Evolutionary conservation across 2,113 vertebrate genomes (phyloP).

Genomic region (Apodemus speciosus): DNA sequence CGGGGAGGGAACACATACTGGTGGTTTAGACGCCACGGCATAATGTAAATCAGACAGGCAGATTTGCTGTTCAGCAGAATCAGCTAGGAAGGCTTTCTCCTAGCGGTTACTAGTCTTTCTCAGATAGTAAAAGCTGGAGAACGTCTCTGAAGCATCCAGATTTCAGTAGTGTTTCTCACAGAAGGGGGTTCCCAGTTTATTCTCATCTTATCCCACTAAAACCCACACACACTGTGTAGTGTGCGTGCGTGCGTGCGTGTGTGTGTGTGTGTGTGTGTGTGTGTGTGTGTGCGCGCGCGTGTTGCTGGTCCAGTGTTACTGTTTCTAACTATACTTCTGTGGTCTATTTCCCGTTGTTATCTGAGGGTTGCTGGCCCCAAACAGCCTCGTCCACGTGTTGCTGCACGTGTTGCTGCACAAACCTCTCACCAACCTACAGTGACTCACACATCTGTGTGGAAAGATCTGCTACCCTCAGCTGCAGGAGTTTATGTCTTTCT

Average conservation of each 20-base stretch:
- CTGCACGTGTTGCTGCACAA: slow-evolving; percentile 56
- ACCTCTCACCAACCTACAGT: slow-evolving; percentile 55
- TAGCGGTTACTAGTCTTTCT: not conserved
- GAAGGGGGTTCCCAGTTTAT: slow-evolving; percentile 35
- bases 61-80: slow-evolving; percentile 26
- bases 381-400: slow-evolving; percentile 65
- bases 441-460: slow-evolving; percentile 74
- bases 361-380: slow-evolving; percentile 37
- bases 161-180: slow-evolving; percentile 27
- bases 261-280: not conserved
- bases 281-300: not conserved
- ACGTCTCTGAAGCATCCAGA: not conserved
- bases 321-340: slow-evolving; percentile 53
- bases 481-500: slow-evolving; percentile 69
- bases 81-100: not conserved
- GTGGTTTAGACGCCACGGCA: not conserved
- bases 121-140: not conserved
- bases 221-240: not conserved
- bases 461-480: slow-evolving; percentile 65
- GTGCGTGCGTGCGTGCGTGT: not conserved
- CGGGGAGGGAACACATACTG: not conserved
- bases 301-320: not conserved
- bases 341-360: slow-evolving; percentile 52
- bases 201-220: slow-evolving; percentile 19
- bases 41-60: not conserved